Conservation (phyloP, 2,888 invertebrate genomes). For the Apantesis nais region DNA sequence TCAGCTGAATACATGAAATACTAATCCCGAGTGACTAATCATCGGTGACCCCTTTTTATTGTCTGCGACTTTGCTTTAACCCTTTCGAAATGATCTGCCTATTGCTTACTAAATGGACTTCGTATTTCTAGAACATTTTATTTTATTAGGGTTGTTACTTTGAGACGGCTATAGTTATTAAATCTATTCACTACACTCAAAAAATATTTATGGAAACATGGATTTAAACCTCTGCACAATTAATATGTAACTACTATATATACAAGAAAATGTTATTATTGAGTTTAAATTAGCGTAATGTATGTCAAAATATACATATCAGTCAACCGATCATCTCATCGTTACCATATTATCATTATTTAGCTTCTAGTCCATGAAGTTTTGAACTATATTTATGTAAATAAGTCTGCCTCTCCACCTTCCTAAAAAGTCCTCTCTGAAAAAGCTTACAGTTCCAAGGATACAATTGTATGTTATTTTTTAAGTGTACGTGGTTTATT, state of each 20-base stretch:
- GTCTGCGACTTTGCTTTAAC: constrained; percentile 35
- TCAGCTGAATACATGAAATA: constrained; percentile 52
- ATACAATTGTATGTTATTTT: no score
- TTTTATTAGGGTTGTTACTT: background rate
- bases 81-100: constrained; percentile 45
- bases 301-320: background rate
- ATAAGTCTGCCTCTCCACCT: no score
- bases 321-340: background rate
- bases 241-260: background rate
- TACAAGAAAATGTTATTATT: background rate
- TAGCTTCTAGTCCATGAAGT: constrained; percentile 59
- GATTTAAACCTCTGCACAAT: background rate
- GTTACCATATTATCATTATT: constrained; percentile 18
- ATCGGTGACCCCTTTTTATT: constrained; percentile 45
- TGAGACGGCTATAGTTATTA: background rate
- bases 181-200: background rate
- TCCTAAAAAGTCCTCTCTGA: no score
- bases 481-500: no score
- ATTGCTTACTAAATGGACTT: constrained; percentile 19
- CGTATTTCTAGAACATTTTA: constrained; percentile 1
- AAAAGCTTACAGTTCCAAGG: no score
- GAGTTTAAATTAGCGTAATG: background rate
- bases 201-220: background rate
- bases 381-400: constrained; percentile 51
- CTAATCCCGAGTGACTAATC: constrained; percentile 55